Base-by-base conservation (phyloP, 2,888 invertebrate species). In the Agelastica alni region DNA sequence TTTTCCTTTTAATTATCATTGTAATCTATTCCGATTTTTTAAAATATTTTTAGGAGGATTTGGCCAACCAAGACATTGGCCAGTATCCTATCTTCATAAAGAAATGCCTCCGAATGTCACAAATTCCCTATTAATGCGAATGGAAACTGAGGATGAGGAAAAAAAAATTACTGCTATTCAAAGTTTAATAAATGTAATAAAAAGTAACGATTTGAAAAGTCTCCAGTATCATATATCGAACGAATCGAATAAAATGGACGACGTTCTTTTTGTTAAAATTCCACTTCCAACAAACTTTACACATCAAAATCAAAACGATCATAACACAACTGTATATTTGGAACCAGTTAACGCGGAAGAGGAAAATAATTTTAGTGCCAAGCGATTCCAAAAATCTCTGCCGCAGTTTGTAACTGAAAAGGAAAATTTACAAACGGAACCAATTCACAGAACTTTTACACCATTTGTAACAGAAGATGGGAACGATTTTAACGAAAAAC, bases 71-170 rank as follows among this genome's bases (percentile, higher is more conserved):
- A 75, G 81, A 14, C 74, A 79, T 53, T 92, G 91, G 90, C 91
- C 91, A 0, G 86, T 92, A 12, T 87, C 89, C 0, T 93, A 91
- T 71, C 79, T 92, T 0, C 92, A 93, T 69, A 85, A 86, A 72
- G 86, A 87, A 55, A 84, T 86, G 26, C 92, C 93, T 2, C 91
- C 91, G 1, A 89, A 90, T 51, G 58, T 30, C 9, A 67, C 68
- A 5, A 61, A 61, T 10, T 44, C 62, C 20, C 54, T 58, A 51
- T 44, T 63, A 18, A 49, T 58, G 54, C 51, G 57, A 5, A 57
- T 56, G 22, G 53, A 60, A 16, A 49, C 56, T n/a, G 57, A 58
- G 4, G 65, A 66, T 36, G n/a, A n/a, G n/a, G n/a, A n/a, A n/a
- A 59, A 66, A 1, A 72, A 71, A 59, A 67, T 67, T 41, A 63